These are phyloP conservation scores for Osmerus mordax DNA, from an alignment of 2,113 vertebrate species.

Conservation along the genomic window DNA sequence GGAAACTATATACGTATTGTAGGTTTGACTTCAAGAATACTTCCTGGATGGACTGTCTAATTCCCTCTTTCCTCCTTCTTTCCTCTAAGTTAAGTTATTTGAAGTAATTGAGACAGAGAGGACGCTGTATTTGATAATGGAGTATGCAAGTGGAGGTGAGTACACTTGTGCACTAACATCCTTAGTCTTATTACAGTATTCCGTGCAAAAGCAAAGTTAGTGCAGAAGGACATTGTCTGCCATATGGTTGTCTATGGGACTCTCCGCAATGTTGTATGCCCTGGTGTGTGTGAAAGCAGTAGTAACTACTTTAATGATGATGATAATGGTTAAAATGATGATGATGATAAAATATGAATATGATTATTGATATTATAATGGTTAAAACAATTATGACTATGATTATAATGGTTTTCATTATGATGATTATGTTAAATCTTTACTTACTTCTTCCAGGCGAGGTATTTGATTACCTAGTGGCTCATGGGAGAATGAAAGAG, in stretches of 20 bases:
- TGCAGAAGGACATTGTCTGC: no score
- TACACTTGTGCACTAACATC: background rate
- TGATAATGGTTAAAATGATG: background rate
- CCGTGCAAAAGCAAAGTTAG: no score
- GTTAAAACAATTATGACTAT: no score
- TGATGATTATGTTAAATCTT: no score
- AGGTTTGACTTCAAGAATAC: background rate
- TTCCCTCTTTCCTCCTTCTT: background rate
- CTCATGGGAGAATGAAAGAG: conserved; percentile 78
- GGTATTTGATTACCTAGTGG: conserved; percentile 80
- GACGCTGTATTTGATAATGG: conserved; percentile 43
- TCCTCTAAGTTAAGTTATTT: conserved; percentile 33
- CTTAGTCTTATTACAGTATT: no score
- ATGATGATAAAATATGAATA: background rate
- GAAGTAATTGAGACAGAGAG: conserved; percentile 32
- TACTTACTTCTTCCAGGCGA: conserved; percentile 28
- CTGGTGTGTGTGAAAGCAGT: no score
- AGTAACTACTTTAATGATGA: background rate
- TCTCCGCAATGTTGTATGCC: no score
- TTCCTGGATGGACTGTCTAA: background rate
- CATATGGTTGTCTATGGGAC: no score
- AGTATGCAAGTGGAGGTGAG: conserved; percentile 44
- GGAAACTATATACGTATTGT: background rate
- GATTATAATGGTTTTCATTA: no score
- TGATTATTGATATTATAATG: no score